Percentiles rank a stretch among this genome's conserved stretches.
These are phyloP conservation scores for Argya squamiceps DNA, from an alignment of 2,797 vertebrate species.

Conservation along the genomic window DNA sequence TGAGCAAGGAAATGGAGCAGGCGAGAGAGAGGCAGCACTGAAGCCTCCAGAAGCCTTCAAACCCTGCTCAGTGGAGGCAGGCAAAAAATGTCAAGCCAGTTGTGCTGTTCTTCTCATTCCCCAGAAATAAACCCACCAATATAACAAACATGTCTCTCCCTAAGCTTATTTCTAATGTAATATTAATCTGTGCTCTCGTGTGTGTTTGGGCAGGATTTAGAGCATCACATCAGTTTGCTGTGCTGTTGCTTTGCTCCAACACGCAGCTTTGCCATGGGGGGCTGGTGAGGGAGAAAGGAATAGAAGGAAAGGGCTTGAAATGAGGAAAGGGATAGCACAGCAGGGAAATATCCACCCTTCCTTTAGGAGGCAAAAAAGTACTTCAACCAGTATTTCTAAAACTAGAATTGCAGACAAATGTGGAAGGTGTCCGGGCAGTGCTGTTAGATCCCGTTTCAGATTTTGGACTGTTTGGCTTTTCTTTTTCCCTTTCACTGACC, in stretches of 20 bases:
- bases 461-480: not conserved
- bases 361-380: not conserved
- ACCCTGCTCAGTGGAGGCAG: not conserved
- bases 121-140: not conserved
- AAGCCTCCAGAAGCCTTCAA: not conserved
- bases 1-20: not conserved
- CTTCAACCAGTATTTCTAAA: not conserved
- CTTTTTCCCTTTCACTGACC: not conserved
- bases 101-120: not conserved
- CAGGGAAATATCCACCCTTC: not conserved
- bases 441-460: not conserved
- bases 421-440: not conserved
- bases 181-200: not conserved
- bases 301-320: not conserved
- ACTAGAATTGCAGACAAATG: not conserved
- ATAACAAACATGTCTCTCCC: not conserved
- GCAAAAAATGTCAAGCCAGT: not conserved
- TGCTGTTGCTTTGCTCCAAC: not conserved
- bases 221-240: not conserved
- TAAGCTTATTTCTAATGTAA: constrained; percentile 27
- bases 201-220: constrained; percentile 53
- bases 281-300: not conserved
- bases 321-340: not conserved
- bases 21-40: not conserved
- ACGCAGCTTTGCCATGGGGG: not conserved